Evolutionary conservation across 2,113 vertebrate species (phyloP), one percentile per base, ranked within the genome.

Genomic region (Anolis carolinensis): DNA sequence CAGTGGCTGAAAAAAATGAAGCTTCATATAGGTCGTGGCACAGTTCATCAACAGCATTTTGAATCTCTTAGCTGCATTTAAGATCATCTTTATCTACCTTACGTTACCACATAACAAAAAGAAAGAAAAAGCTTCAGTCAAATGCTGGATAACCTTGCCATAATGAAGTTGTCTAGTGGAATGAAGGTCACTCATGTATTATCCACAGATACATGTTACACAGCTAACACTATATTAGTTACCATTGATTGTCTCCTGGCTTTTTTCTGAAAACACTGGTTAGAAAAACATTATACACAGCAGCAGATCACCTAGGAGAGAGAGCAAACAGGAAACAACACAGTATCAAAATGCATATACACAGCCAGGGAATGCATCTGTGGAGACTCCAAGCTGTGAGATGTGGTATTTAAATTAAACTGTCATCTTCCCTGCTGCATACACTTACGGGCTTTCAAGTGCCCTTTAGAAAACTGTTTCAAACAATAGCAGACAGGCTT

Each of bases 361-460:
- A 0, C 10, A 65, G 32, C 81, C 68, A 52, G 77, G 79, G 70
- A 4, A 30, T 62, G 52, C 55, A 50, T 88, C 87, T 84, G 79
- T 72, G 81, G 77, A 85, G 76, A 87, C 84, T 30, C 2, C 1
- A 34, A 36, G 34, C 10, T 82, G 84, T 82, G 55, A 71, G 67
- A 73, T 88, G 73, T 87, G 39, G 52, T 84, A 55, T 89, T 92
- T 89, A 91, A 91, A 93, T 91, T 82, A 84, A 91, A 87, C 82
- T 55, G 77, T 59, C 77, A 78, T 86, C 68, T 85, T 93, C 34
- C 81, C 36, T 86, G 76, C 59, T 55, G 82, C 65, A 85, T 13
- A 62, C 4, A 77, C 63, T 5, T 20, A 52, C 1, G 36, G 73
- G 48, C 88, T 90, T 9, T 36, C 65, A 93, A 83, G 65, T 76